Percentiles rank a stretch among this genome's conserved stretches.
Conservation (phyloP, 2,888 invertebrate species). For the Steinernema carpocapsae region DNA sequence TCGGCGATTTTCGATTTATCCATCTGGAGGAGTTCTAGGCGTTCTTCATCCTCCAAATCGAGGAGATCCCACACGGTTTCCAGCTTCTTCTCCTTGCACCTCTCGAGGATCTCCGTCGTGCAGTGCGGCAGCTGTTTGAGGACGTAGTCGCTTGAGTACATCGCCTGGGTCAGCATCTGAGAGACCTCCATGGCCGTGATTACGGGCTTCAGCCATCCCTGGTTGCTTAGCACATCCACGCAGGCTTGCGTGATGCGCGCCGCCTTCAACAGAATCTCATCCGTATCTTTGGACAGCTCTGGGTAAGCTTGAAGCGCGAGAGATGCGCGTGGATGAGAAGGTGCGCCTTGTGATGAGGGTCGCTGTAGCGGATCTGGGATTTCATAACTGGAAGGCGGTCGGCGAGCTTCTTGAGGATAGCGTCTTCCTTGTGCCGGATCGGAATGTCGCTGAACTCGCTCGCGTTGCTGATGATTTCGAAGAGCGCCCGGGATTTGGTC, state of each 20-base stretch:
- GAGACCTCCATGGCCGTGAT: slow-evolving; percentile 99
- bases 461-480: slow-evolving; percentile 97
- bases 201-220: slow-evolving; percentile 96
- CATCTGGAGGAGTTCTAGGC: slow-evolving; percentile 77
- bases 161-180: slow-evolving; percentile 99
- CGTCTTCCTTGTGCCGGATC: slow-evolving; percentile 92
- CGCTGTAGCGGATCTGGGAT: slow-evolving; percentile 81
- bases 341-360: slow-evolving; percentile 94
- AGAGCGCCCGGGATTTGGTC: slow-evolving; percentile 92
- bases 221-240: slow-evolving; percentile 80
- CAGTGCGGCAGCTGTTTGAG: slow-evolving; percentile 96
- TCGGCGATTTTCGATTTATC: slow-evolving; percentile 90
- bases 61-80: slow-evolving; percentile 94
- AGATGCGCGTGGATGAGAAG: slow-evolving; percentile 92
- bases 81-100: slow-evolving; percentile 85
- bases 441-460: slow-evolving; percentile 93
- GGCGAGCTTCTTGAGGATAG: slow-evolving; percentile 76
- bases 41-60: slow-evolving; percentile 82
- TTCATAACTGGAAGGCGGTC: slow-evolving; percentile 76
- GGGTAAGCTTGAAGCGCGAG: slow-evolving; percentile 89
- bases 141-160: slow-evolving; percentile 99
- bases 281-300: slow-evolving; percentile 94
- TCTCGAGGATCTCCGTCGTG: slow-evolving; percentile 82
- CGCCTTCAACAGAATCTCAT: slow-evolving; percentile 78
- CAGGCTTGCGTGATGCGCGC: slow-evolving; percentile 78